Conservation (phyloP, 1,140 invertebrate species). For the Drosophila leontia region DNA sequence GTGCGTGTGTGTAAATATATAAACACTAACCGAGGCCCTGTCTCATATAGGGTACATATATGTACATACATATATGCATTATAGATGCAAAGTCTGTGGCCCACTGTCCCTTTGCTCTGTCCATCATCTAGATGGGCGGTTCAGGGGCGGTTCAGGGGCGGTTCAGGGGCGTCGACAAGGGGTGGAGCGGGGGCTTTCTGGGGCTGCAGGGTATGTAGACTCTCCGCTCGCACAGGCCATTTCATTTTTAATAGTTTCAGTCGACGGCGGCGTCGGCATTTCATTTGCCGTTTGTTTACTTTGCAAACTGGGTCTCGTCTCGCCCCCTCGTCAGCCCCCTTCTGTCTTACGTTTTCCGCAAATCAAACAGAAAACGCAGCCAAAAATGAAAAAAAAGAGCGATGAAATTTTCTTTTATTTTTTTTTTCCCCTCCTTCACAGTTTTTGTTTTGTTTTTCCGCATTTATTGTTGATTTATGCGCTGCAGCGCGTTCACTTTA, state of each 20-base stretch:
- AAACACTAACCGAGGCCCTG: conserved; percentile 13
- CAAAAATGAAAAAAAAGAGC: conserved; percentile 24
- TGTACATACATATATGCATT: conserved; percentile 33
- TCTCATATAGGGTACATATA: conserved; percentile 1
- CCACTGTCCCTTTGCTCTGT: conserved; percentile 23
- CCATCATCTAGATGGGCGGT: neutral
- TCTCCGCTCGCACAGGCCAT: conserved; percentile 48
- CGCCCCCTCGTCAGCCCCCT: neutral
- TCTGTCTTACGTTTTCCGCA: conserved; percentile 38
- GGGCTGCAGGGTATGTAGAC: neutral
- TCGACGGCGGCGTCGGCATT: conserved; percentile 68
- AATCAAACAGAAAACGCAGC: conserved; percentile 66
- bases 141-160: neutral
- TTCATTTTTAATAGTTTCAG: conserved; percentile 81
- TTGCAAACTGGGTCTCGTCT: conserved; percentile 69
- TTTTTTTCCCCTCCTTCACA: neutral
- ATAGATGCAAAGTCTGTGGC: conserved; percentile 39
- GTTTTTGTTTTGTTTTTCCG: conserved; percentile 37
- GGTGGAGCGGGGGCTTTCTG: neutral
- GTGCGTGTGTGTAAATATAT: conserved; percentile 8
- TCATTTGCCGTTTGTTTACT: conserved; percentile 81
- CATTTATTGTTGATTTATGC: conserved; percentile 64
- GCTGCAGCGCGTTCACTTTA: conserved; percentile 32
- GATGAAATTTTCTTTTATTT: conserved; percentile 29
- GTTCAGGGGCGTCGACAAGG: conserved; percentile 3